Evolutionary conservation across 2,888 invertebrate species (phyloP), one percentile per base, ranked within the genome.

Genomic region (Orthonevra nobilis): DNA sequence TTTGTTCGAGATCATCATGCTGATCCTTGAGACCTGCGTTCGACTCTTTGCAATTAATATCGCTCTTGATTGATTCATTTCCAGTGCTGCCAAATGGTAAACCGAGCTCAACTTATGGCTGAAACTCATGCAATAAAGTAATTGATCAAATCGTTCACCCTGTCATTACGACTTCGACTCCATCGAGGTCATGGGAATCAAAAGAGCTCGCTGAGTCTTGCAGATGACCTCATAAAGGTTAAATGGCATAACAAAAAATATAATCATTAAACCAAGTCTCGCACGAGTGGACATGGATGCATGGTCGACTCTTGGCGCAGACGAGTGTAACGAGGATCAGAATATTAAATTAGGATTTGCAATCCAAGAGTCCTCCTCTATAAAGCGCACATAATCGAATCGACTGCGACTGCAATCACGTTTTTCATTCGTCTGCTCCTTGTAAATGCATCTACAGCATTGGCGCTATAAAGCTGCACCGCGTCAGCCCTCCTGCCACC

Each of bases 311-410:
- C 34, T 56, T 60, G 48, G 32, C n/a, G 20, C 46, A 46, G 34
- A 4, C 14, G 14, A 56, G 46, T 36, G 66, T 68, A 79, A 79
- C 61, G 73, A 73, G 79, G 79, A 79, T 73, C 79, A 79, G 79
- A 73, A 79, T 79, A 79, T 73, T 79, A 79, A 79, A 79, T 79
- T 79, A 79, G 79, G 73, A 79, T 73, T 66, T 72, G 58, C 52
- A 77, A 70, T 72, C 70, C 77, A 70, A 64, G 56, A 66, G n/a
- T n/a, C n/a, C n/a, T n/a, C 42, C 63, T 42, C 52, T 60, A 72
- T 66, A 72, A 61, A 48, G 26, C 61, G 54, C 46, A 15, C 46
- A 61, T 66, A 74, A 77, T 77, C 72, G 66, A 66, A 72, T 61
- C 46, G 72, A 38, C 66, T 52, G 66, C 79, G 73, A 79, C 61